These are phyloP conservation scores for Xenus cinereus DNA, from an alignment of 2,113 vertebrate species.

Conservation along the genomic window DNA sequence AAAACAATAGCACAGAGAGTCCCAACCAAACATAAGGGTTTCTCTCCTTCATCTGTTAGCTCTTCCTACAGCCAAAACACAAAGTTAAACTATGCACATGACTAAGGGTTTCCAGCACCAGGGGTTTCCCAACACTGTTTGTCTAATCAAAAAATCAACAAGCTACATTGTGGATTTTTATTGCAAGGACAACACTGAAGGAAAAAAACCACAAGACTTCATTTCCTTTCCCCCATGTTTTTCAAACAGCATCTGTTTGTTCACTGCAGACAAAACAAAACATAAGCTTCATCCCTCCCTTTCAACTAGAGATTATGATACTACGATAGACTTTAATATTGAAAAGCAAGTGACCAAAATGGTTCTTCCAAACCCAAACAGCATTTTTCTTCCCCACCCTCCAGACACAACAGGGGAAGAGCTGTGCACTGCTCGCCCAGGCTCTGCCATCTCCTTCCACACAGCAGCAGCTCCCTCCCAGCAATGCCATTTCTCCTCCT, in stretches of 20 bases:
- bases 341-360: neutral
- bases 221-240: slow-evolving; percentile 31
- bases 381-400: neutral
- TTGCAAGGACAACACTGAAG: neutral
- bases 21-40: neutral
- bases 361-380: slow-evolving; percentile 37
- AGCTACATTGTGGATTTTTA: neutral
- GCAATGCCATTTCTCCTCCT: neutral
- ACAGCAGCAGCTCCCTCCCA: neutral
- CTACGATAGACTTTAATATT: neutral
- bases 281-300: neutral
- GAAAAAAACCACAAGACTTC: neutral
- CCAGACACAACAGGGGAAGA: slow-evolving; percentile 17
- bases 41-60: neutral
- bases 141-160: slow-evolving; percentile 32
- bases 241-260: slow-evolving; percentile 12
- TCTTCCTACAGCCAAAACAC: neutral
- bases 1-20: neutral
- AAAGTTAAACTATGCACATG: neutral
- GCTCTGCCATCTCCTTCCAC: neutral
- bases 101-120: neutral
- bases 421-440: rapidly evolving
- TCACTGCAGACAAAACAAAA: slow-evolving; percentile 23
- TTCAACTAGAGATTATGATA: slow-evolving; percentile 9
- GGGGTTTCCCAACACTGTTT: neutral